Base-by-base conservation (phyloP, 2,797 vertebrate species). In the Hoplostethus atlanticus region DNA sequence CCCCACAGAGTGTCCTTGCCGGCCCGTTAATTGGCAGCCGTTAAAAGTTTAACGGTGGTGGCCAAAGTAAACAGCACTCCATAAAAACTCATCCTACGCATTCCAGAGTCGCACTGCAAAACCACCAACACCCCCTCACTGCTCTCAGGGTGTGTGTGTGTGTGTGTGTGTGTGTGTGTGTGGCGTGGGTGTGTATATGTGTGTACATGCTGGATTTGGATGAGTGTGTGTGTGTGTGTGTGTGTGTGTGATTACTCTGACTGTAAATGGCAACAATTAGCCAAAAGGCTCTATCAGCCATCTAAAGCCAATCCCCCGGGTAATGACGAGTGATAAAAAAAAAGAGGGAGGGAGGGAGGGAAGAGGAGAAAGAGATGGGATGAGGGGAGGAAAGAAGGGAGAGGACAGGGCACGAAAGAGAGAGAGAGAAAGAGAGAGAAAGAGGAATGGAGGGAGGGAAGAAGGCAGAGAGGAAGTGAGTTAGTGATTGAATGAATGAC, bases 41-140 rank as follows among this genome's bases (percentile, higher is more conserved):
- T 95, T 95, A 94, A 95, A 95, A 92, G 93, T 95, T 96, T 96
- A 96, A 96, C 86, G 86, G 91, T 91, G 91, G 92, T 89, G 90
- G 77, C 93, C 93, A 95, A 94, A 94, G 95, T 94, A 94, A 96
- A 96, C 94, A 96, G 91, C 88, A 95, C 94, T 95, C 95, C 94
- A 95, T 96, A 96, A 94, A 93, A 93, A 92, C 90, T 93, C 92
- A 93, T 94, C 92, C 91, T 92, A 90, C 84, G 89, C 92, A 93
- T 94, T 94, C 93, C 92, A 91, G 85, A 88, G 86, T 90, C 78
- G 59, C 88, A 83, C 90, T 89, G 88, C 88, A 92, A 86, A 90
- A 85, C 87, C 87, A 88, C 89, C 81, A 76, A 90, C 89, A 86
- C 90, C 91, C 89, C 89, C 86, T 86, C 83, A 47, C 79, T 44